Evolutionary conservation across 1,140 invertebrate genomes (phyloP).

Genomic region (Danaus melanippus): DNA sequence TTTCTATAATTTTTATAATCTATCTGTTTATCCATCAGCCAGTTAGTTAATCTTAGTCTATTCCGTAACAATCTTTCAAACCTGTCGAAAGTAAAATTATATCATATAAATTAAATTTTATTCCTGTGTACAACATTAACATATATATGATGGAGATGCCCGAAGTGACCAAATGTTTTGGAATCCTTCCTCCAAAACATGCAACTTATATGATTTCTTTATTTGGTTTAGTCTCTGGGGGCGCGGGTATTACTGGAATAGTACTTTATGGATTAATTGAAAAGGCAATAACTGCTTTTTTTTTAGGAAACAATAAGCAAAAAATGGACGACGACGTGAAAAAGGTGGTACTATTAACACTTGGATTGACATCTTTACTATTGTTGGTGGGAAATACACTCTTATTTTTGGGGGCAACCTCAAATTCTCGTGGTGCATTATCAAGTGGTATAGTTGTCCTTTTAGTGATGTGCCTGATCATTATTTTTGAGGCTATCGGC

Average conservation of each 20-base stretch:
- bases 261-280: constrained; percentile 35
- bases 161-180: constrained; percentile 27
- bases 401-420: constrained; percentile 28
- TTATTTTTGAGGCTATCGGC: constrained; percentile 20
- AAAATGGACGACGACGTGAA: constrained; percentile 22
- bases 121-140: not conserved
- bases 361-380: constrained; percentile 34
- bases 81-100: too few relatives aligned
- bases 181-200: constrained; percentile 30
- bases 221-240: constrained; percentile 29
- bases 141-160: constrained; percentile 34
- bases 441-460: constrained; percentile 15
- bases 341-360: constrained; percentile 28
- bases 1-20: constrained; percentile 5
- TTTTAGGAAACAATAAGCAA: constrained; percentile 9
- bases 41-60: too few relatives aligned
- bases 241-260: constrained; percentile 26
- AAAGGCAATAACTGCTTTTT: constrained; percentile 18
- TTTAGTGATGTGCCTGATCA: constrained; percentile 25
- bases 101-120: constrained; percentile 1
- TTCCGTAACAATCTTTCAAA: too few relatives aligned
- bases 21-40: not conserved
- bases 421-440: constrained; percentile 10
- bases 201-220: constrained; percentile 36
- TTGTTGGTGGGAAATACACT: constrained; percentile 23